Base-by-base conservation (phyloP, 2,888 invertebrate genomes). In the Malachius bipustulatus region DNA sequence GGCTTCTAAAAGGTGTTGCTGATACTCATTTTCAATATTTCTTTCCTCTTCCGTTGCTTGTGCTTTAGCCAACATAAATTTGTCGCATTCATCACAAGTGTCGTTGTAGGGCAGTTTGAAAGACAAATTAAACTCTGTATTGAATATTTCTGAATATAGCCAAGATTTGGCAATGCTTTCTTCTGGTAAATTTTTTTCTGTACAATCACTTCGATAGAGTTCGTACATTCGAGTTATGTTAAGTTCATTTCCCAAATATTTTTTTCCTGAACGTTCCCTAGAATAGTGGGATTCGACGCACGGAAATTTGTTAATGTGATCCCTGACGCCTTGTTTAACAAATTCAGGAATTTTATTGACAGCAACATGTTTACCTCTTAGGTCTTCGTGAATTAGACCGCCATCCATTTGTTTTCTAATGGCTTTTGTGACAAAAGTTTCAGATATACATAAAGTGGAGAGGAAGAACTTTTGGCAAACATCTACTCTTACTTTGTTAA, bases 61-160 rank as follows among this genome's bases (percentile, higher is more conserved):
- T n/a, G n/a, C n/a, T n/a, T n/a, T n/a, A n/a, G n/a, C n/a, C 29
- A 38, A 29, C 33, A 31, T 34, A 26, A 38, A 41, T 29, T 32
- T 30, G 30, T 38, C 30, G 27, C 35, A 35, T 28, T 35, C 16
- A 24, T 36, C 36, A 19, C 36, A 26, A 15, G 26, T 30, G 28
- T 34, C 37, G 14, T 14, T 29, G 19, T 26, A 19, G n/a, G 28
- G 34, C 9, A 10, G 11, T 14, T 37, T 37, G 14, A 35, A 34
- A n/a, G 37, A 26, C 11, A 37, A 14, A 13, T 34, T 34, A 12
- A 34, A 37, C 14, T 37, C 34, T 13, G 26, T 33, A 14, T 36
- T 26, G 19, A 36, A 32, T 11, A 36, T 36, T n/a, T n/a, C n/a
- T n/a, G n/a, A n/a, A n/a, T n/a, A n/a, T n/a, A n/a, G n/a, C n/a